Percentiles rank a stretch among this genome's conserved stretches.
Evolutionary conservation across 2,888 invertebrate species (phyloP).

Genomic region (Agapetus fuscipes): DNA sequence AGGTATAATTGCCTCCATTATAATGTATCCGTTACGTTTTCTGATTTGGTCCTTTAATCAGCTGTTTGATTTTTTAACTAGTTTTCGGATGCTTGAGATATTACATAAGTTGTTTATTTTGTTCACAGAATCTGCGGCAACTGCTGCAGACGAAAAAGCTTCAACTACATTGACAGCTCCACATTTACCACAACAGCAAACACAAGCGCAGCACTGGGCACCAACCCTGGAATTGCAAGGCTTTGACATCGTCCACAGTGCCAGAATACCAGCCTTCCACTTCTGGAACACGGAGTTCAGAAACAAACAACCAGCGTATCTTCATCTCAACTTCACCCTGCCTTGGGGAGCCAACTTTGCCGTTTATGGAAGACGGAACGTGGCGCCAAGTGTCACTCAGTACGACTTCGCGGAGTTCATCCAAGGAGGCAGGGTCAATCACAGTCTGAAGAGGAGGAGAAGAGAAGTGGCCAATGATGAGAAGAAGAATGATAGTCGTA

Average conservation of each 20-base stretch:
- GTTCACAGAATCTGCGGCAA: slow-evolving; percentile 56
- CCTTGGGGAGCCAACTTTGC: slow-evolving; percentile 93
- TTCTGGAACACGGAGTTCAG: slow-evolving; percentile 91
- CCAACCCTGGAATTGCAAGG: slow-evolving; percentile 71
- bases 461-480: slow-evolving; percentile 11
- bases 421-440: slow-evolving; percentile 74
- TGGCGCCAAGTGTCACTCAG: slow-evolving; percentile 92
- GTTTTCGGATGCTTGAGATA: background rate
- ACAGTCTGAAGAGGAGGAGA: slow-evolving; percentile 54
- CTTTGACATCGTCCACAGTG: slow-evolving; percentile 75
- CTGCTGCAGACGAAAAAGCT: slow-evolving; percentile 47
- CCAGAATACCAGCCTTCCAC: slow-evolving; percentile 80
- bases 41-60: background rate
- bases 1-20: slow-evolving; percentile 34
- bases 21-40: too few relatives aligned
- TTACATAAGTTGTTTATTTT: slow-evolving; percentile 16
- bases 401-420: slow-evolving; percentile 96
- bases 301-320: slow-evolving; percentile 82
- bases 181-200: slow-evolving; percentile 60
- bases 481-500: too few relatives aligned
- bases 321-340: slow-evolving; percentile 79
- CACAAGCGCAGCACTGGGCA: slow-evolving; percentile 69
- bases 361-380: slow-evolving; percentile 89
- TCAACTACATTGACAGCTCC: slow-evolving; percentile 43
- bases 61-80: slow-evolving; percentile 17